Conservation (phyloP, 2,797 vertebrate genomes). For the Propithecus perrieri region DNA sequence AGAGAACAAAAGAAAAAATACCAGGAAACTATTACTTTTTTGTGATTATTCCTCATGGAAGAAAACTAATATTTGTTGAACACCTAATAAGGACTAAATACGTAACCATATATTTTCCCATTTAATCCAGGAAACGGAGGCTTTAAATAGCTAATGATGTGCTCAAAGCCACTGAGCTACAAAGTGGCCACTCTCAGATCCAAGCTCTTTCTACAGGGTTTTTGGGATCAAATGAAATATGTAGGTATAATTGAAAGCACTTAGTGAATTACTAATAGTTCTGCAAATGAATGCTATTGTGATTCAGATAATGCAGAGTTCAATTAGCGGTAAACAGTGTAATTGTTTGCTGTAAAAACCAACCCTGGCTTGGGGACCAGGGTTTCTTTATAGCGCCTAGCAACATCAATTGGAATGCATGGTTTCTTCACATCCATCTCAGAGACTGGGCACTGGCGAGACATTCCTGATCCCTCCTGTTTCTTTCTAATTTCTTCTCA, state of each 20-base stretch:
- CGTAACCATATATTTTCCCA: background rate
- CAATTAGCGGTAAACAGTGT: slow-evolving; percentile 23
- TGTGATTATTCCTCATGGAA: background rate
- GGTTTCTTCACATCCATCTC: background rate
- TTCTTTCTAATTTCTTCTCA: background rate
- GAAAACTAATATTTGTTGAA: slow-evolving; percentile 12
- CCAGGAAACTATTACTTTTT: background rate
- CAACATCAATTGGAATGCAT: background rate
- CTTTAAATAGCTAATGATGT: background rate
- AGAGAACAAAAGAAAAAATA: background rate
- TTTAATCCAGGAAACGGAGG: background rate
- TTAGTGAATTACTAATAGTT: slow-evolving; percentile 20
- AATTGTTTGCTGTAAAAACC: background rate
- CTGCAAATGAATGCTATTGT: slow-evolving; percentile 30
- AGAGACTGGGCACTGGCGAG: background rate
- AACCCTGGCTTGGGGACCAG: background rate
- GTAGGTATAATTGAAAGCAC: slow-evolving; percentile 39
- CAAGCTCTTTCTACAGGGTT: background rate
- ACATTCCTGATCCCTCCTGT: background rate
- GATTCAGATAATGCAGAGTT: slow-evolving; percentile 5
- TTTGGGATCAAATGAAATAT: slow-evolving; percentile 36
- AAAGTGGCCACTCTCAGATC: background rate
- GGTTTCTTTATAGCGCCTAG: background rate
- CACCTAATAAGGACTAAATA: background rate
- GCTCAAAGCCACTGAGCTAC: background rate